Evolutionary conservation across 2,113 vertebrate genomes (phyloP), one percentile per base, ranked within the genome.

Genomic region (Neodon shergylaensis): DNA sequence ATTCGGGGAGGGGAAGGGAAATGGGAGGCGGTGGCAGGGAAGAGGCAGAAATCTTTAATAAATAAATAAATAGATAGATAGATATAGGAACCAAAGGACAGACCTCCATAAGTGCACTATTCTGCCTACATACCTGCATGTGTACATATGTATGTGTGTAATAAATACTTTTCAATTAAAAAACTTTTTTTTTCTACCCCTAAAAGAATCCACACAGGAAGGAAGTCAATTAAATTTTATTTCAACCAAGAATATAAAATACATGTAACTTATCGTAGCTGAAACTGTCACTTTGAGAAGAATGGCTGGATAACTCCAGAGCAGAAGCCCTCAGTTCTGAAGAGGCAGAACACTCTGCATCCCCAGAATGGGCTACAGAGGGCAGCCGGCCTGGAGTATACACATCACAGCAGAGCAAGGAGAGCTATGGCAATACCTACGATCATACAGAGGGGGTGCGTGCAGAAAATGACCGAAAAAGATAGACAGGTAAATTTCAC

Each of bases 201-300:
- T 96, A 97, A 98, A 97, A 72, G 83, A 97, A 98, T 95, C 92
- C 98, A 98, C 97, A 98, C 92, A 97, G 97, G 98, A 98, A 96
- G 98, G 98, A 99, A 99, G 98, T 99, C 98, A 98, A 99, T 98
- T 98, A 98, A 98, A 98, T 99, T 99, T 99, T 99, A 99, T 99
- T 99, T 99, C 99, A 99, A 99, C 98, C 98, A 98, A 99, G 98
- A 98, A 99, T 99, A 99, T 98, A 99, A 99, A 99, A 99, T 99
- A 99, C 99, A 99, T 99, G 97, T 98, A 99, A 99, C 97, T 99
- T 98, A 98, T 98, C 98, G 98, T 98, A 98, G 98, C 98, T 99
- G 98, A 99, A 99, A 99, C 99, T 99, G 99, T 99, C 99, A 98
- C 99, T 99, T 99, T 96, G 98, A 99, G 98, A 99, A 98, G 98